phyloP scores from a whole-genome alignment of 2,888 invertebrate species.

The Heliothis peltigera region DNA sequence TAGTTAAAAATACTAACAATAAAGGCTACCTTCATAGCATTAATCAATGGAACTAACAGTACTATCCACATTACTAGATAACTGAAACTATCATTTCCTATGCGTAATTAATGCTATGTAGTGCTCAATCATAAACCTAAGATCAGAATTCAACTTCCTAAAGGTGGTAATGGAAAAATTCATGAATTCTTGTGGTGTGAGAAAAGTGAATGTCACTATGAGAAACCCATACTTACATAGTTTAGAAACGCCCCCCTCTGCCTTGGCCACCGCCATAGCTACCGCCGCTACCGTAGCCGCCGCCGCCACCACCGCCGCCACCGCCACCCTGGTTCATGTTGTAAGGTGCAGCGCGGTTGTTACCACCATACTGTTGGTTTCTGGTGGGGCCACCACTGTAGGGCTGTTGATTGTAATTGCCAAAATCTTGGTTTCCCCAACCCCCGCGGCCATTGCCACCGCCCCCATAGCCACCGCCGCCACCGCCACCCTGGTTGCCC shows the following conservation, averaged over 20 bases:
- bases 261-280: conserved; percentile 84
- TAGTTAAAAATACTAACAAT: conserved; percentile 75
- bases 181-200: conserved; percentile 65
- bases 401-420: conserved; percentile 95
- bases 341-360: conserved; percentile 93
- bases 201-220: conserved; percentile 56
- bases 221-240: conserved; percentile 72
- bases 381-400: conserved; percentile 96
- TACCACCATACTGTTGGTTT: conserved; percentile 92
- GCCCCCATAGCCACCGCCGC: conserved; percentile 75
- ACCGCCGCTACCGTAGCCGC: conserved; percentile 80
- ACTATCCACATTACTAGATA: conserved; percentile 69
- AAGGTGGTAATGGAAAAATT: conserved; percentile 57
- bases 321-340: conserved; percentile 91
- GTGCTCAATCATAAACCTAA: conserved; percentile 69
- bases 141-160: conserved; percentile 70
- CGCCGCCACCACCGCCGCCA: conserved; percentile 84
- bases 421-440: conserved; percentile 92
- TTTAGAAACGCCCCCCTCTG: conserved; percentile 80
- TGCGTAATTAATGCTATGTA: conserved; percentile 87
- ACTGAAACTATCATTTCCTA: conserved; percentile 65
- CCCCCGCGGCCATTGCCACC: conserved; percentile 88
- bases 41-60: conserved; percentile 78
- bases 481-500: conserved; percentile 71
- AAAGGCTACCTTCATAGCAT: conserved; percentile 86